Evolutionary conservation across 2,888 invertebrate genomes (phyloP).

Genomic region (Yponomeuta sedellus): DNA sequence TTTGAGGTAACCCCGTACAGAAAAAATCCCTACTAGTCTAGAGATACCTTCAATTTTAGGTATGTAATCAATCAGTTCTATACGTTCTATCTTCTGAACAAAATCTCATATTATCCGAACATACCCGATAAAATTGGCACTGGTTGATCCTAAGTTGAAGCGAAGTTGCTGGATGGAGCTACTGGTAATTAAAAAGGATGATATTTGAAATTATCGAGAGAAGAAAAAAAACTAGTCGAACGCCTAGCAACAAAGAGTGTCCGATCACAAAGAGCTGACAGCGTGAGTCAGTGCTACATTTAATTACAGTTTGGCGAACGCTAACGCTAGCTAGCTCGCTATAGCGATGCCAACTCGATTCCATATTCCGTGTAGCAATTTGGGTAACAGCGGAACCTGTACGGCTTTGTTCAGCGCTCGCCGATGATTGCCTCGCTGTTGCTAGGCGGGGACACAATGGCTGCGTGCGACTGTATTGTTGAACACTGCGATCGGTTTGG

Average conservation of each 20-base stretch:
- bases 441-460: neutral
- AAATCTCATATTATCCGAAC: too few relatives aligned
- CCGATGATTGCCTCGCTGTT: neutral
- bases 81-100: too few relatives aligned
- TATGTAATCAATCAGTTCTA: too few relatives aligned
- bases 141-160: too few relatives aligned
- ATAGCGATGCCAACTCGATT: neutral
- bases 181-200: neutral
- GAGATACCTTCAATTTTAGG: too few relatives aligned
- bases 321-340: neutral
- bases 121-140: too few relatives aligned
- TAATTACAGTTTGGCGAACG: neutral
- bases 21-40: too few relatives aligned
- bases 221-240: neutral
- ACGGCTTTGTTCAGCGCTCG: neutral
- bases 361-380: neutral
- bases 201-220: neutral
- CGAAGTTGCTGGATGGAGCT: neutral
- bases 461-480: neutral
- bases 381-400: neutral
- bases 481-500: too few relatives aligned
- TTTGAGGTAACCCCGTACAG: too few relatives aligned
- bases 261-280: neutral
- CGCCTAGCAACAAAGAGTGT: neutral
- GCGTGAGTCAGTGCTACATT: neutral